Evolutionary conservation across 2,797 vertebrate species (phyloP).

Genomic region (Alca torda): DNA sequence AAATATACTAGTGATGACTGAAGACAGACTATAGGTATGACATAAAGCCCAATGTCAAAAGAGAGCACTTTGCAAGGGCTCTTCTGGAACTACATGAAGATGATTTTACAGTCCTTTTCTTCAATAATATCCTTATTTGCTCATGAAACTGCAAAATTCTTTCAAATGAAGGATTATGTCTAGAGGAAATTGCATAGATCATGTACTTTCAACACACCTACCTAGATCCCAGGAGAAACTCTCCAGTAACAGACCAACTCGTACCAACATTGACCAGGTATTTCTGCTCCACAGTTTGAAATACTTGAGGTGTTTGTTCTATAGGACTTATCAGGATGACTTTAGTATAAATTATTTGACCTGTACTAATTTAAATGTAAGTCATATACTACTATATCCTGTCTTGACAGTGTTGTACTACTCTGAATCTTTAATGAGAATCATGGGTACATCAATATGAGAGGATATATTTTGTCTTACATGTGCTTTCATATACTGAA

Average conservation of each 20-base stretch:
- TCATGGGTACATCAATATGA: not conserved
- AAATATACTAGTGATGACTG: not conserved
- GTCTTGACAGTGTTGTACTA: not conserved
- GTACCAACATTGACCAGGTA: not conserved
- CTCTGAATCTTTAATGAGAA: not conserved
- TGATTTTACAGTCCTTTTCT: not conserved
- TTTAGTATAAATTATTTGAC: not conserved
- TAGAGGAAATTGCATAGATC: not conserved
- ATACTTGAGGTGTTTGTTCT: not conserved
- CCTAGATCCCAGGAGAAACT: not conserved
- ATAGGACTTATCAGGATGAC: not conserved
- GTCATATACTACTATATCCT: not conserved
- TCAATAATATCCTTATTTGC: not conserved
- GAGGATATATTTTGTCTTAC: not conserved
- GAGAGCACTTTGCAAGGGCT: not conserved
- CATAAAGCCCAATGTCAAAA: not conserved
- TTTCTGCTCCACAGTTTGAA: not conserved
- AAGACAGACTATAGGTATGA: not conserved
- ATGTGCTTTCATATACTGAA: not conserved
- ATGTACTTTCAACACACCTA: not conserved
- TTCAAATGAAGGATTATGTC: not conserved
- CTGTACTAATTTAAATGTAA: not conserved
- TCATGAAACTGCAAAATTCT: not conserved
- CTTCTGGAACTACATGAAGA: not conserved
- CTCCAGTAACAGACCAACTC: not conserved